Conservation (phyloP, 2,888 invertebrate species). For the Cephus runcator region DNA sequence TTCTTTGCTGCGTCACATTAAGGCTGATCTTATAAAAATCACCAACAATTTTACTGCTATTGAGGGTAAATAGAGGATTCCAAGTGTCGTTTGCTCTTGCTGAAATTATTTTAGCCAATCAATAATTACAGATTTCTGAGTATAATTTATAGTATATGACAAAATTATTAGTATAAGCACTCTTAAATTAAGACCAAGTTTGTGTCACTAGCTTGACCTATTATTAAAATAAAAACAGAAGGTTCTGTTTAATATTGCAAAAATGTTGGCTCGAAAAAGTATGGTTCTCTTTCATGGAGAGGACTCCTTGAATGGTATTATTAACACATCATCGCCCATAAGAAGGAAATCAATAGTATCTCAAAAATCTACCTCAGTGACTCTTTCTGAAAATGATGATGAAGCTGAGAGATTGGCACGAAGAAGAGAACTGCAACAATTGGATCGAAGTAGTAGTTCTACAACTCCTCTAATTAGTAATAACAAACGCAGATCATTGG, state of each 20-base stretch:
- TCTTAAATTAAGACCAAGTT: background rate
- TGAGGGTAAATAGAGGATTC: slow-evolving; percentile 11
- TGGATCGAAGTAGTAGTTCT: background rate
- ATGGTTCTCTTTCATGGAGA: slow-evolving; percentile 19
- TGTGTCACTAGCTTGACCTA: background rate
- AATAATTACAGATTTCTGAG: background rate
- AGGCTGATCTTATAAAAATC: slow-evolving; percentile 40
- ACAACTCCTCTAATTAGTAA: background rate
- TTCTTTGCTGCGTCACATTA: slow-evolving; percentile 31
- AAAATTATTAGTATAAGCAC: background rate
- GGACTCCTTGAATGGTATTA: background rate
- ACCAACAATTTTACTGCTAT: slow-evolving; percentile 21
- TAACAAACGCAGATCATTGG: slow-evolving; percentile 42
- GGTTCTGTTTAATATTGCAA: slow-evolving; percentile 15
- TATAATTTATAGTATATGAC: background rate
- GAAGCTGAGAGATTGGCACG: slow-evolving; percentile 47
- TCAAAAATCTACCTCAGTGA: background rate
- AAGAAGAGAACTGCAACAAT: background rate
- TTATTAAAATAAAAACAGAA: background rate
- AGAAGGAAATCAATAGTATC: background rate
- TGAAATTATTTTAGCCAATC: background rate
- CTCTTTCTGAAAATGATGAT: slow-evolving; percentile 49
- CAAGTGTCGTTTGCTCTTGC: background rate
- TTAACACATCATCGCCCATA: background rate
- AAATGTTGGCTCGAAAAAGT: slow-evolving; percentile 22